Evolutionary conservation across 2,797 vertebrate genomes (phyloP), one percentile per base, ranked within the genome.

Genomic region (Prunella strophiata): DNA sequence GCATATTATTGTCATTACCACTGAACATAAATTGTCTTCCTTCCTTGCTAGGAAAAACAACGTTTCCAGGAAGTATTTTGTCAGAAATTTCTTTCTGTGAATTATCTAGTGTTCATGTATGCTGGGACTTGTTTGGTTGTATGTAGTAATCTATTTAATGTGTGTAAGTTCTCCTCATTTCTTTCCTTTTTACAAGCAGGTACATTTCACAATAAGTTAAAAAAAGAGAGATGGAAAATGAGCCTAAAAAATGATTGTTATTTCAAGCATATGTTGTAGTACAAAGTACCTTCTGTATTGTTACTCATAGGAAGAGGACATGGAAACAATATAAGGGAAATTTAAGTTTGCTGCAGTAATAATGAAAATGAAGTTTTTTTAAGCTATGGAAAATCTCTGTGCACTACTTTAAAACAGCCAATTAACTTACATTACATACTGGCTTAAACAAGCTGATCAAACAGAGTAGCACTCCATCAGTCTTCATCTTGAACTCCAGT

Each of bases 391-490:
- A 93, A 87, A 86, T 89, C 74, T 96, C 83, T 88, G 68, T 85
- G 42, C 13, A 12, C 21, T 65, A 16, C 89, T 94, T 95, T 78
- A 74, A 96, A 97, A 94, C 65, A 96, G 36, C 25, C 87, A 97
- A 97, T 97, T 97, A 96, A 88, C 88, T 97, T 94, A 89, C 54
- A 82, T 59, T 95, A 34, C 52, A 66, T 74, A 87, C 78, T 93
- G 91, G 48, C 54, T 96, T 96, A 96, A 97, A 89, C 68, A 66
- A 96, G 87, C 55, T 94, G 89, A 95, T 97, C 89, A 96, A 96
- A 95, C 70, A 67, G 51, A 79, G 88, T 77, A 94, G 68, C 89
- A 82, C 30, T 94, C 67, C 75, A 95, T 95, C 88, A 91, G 51
- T 95, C 94, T 87, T 96, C 93, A 92, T 89, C 76, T 93, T 70